A percentile compares a stretch with the other conserved stretches of the same genome.
Evolutionary conservation across 92 coral and sea anemone genomes (phyloP).

Genomic region (Heliopora coerulea): DNA sequence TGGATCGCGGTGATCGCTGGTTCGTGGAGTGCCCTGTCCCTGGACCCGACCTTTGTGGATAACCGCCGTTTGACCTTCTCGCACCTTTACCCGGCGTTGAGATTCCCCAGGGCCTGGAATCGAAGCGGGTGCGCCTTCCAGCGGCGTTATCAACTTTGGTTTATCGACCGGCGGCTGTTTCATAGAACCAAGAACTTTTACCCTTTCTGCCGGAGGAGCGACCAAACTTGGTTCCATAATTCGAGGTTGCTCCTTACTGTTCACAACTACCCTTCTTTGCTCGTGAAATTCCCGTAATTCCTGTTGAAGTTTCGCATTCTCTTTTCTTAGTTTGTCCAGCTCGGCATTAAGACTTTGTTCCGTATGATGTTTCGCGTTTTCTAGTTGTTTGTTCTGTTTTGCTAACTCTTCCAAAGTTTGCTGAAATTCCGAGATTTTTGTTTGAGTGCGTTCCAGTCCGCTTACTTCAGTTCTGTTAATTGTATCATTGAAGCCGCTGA

Average conservation of each 20-base stretch:
- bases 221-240: slow-evolving; percentile 8
- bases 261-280: slow-evolving; percentile 25
- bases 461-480: not conserved
- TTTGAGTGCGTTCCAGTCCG: slow-evolving; percentile 30
- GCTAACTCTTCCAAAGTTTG: slow-evolving; percentile 25
- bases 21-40: slow-evolving; percentile 25
- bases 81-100: slow-evolving; percentile 34
- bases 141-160: not conserved
- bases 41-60: slow-evolving; percentile 33
- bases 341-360: slow-evolving; percentile 30
- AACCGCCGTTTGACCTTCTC: slow-evolving; percentile 27
- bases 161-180: slow-evolving; percentile 24
- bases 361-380: slow-evolving; percentile 14
- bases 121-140: slow-evolving; percentile 27
- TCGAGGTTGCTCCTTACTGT: slow-evolving; percentile 2
- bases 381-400: slow-evolving; percentile 21
- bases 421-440: slow-evolving; percentile 6
- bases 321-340: slow-evolving; percentile 56
- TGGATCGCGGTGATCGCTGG: slow-evolving; percentile 20
- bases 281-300: slow-evolving; percentile 48
- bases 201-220: slow-evolving; percentile 23
- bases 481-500: slow-evolving; percentile 8
- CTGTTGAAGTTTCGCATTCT: slow-evolving; percentile 53
- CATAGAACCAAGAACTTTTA: slow-evolving; percentile 23
- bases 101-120: slow-evolving; percentile 13